phyloP scores from a whole-genome alignment of 2,888 invertebrate genomes.

The Diloba caeruleocephala region DNA sequence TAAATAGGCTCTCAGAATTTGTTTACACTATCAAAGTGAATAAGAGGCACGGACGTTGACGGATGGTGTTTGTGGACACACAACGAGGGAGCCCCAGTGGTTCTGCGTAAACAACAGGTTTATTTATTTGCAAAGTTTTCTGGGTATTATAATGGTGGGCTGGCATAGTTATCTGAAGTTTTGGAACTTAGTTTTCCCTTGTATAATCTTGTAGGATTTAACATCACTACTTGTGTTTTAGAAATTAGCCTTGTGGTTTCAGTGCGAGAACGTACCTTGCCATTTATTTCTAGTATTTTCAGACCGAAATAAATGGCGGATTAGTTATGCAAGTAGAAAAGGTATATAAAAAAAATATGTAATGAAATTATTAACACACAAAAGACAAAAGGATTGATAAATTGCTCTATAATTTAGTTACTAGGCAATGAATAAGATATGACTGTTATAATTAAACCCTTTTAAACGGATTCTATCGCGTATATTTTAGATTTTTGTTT shows the following conservation, averaged over 20 bases:
- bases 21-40: slow-evolving; percentile 73
- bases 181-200: slow-evolving; percentile 24
- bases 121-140: slow-evolving; percentile 63
- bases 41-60: slow-evolving; percentile 70
- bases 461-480: too few relatives aligned
- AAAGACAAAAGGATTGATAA: too few relatives aligned
- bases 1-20: slow-evolving; percentile 64
- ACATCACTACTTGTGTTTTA: background rate
- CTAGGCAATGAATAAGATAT: too few relatives aligned
- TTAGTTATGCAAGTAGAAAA: too few relatives aligned
- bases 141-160: slow-evolving; percentile 37
- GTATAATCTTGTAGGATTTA: background rate
- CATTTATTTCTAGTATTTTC: too few relatives aligned
- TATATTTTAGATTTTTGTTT: too few relatives aligned
- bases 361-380: too few relatives aligned
- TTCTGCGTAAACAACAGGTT: slow-evolving; percentile 57
- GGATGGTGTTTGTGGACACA: slow-evolving; percentile 71
- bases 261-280: too few relatives aligned
- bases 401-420: too few relatives aligned
- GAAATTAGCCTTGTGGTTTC: background rate
- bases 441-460: too few relatives aligned
- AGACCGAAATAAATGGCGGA: too few relatives aligned
- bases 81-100: slow-evolving; percentile 38
- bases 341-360: too few relatives aligned
- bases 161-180: slow-evolving; percentile 19